Evolutionary conservation across 2,113 vertebrate genomes (phyloP).

Genomic region (Macroglossus sobrinus): DNA sequence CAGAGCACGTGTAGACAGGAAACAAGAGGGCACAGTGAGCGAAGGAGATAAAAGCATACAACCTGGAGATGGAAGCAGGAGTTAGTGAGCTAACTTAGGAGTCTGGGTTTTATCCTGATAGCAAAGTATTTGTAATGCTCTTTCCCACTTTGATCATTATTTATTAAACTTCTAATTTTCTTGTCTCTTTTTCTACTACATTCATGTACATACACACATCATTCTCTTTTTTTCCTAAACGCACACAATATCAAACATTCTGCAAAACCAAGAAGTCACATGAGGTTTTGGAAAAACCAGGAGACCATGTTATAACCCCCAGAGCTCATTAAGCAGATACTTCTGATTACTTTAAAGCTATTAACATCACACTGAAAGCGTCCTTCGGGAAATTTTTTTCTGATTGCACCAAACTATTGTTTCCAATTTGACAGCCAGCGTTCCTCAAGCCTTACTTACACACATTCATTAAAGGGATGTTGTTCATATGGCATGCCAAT

Average conservation of each 20-base stretch:
- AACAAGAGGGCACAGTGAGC: neutral
- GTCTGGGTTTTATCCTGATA: neutral
- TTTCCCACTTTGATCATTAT: neutral
- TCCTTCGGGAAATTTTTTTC: neutral
- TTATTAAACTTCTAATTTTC: neutral
- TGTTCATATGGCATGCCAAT: neutral
- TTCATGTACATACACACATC: neutral
- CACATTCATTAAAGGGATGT: neutral
- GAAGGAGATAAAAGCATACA: neutral
- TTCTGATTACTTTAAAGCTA: conserved; percentile 30
- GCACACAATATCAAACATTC: neutral
- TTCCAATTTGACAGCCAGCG: conserved; percentile 14
- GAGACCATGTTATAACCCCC: neutral
- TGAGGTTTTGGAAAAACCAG: neutral
- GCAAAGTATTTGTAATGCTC: neutral
- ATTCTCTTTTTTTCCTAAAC: neutral
- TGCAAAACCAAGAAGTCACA: neutral
- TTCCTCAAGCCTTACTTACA: neutral
- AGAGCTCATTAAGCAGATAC: conserved; percentile 13
- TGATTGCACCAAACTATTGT: neutral
- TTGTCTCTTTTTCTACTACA: neutral
- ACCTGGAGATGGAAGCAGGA: neutral
- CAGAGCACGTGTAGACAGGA: neutral
- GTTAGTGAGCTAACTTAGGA: neutral
- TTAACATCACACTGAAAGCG: neutral